Conservation (phyloP, 2,113 vertebrate genomes). For the Pantherophis guttatus region DNA sequence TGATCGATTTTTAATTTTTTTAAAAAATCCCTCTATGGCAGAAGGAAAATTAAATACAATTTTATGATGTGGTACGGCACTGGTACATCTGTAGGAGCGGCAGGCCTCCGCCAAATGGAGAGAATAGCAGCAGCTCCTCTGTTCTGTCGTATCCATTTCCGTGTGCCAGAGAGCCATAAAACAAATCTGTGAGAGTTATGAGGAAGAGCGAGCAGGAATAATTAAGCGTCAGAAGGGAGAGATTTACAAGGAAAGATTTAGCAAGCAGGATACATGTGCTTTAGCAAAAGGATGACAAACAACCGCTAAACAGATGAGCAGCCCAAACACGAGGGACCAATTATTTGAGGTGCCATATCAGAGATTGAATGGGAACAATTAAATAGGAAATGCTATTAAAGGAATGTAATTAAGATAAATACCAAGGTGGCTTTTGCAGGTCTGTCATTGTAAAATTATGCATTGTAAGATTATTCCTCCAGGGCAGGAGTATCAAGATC, state of each 20-base stretch:
- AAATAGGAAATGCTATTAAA: conserved; percentile 16
- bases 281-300: conserved; percentile 20
- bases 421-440: not conserved
- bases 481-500: not conserved
- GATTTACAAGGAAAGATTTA: conserved; percentile 30
- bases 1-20: not conserved
- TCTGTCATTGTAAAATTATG: not conserved
- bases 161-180: conserved; percentile 6
- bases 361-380: conserved; percentile 21
- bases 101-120: not conserved
- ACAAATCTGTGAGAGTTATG: conserved; percentile 9
- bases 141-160: not conserved
- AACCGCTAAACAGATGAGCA: not conserved
- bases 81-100: not conserved
- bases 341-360: conserved; percentile 20
- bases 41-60: conserved; percentile 12
- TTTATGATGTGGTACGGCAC: not conserved
- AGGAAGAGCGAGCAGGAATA: conserved; percentile 14
- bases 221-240: conserved; percentile 10
- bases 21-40: too few species aligned
- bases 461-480: not conserved
- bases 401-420: conserved; percentile 23
- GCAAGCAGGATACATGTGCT: not conserved
- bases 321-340: not conserved
- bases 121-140: not conserved